Percentiles rank a stretch among this genome's conserved stretches.
Conservation (phyloP, 2,113 vertebrate genomes). For the Piliocolobus tephrosceles region DNA sequence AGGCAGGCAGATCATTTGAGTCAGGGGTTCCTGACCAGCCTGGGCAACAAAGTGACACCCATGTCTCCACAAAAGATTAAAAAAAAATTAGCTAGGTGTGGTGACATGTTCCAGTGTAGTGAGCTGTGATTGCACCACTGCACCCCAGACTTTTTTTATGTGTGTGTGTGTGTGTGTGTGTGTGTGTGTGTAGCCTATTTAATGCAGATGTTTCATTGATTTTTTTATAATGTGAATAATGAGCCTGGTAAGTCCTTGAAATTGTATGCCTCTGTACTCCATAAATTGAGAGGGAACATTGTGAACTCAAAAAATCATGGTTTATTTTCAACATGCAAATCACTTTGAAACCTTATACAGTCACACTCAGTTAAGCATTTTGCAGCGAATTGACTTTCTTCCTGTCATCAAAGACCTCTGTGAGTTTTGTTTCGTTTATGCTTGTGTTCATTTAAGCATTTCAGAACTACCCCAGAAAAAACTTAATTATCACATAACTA, state of each 20-base stretch:
- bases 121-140: too few species aligned
- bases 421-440: neutral
- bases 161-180: too few species aligned
- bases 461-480: slow-evolving; percentile 20
- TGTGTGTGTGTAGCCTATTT: neutral
- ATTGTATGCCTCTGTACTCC: neutral
- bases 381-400: slow-evolving; percentile 26
- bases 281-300: neutral
- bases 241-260: neutral
- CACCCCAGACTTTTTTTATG: too few species aligned
- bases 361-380: slow-evolving; percentile 22
- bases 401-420: neutral
- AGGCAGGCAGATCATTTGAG: too few species aligned
- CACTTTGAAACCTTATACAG: neutral
- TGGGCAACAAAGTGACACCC: too few species aligned
- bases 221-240: neutral
- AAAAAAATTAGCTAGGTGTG: too few species aligned
- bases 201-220: neutral
- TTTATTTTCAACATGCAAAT: slow-evolving; percentile 14
- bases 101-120: too few species aligned
- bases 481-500: neutral
- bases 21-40: too few species aligned
- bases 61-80: too few species aligned
- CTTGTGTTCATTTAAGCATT: slow-evolving; percentile 24
- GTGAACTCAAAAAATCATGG: neutral